Conservation (phyloP, 2,888 invertebrate species). For the Plusia festucae region DNA sequence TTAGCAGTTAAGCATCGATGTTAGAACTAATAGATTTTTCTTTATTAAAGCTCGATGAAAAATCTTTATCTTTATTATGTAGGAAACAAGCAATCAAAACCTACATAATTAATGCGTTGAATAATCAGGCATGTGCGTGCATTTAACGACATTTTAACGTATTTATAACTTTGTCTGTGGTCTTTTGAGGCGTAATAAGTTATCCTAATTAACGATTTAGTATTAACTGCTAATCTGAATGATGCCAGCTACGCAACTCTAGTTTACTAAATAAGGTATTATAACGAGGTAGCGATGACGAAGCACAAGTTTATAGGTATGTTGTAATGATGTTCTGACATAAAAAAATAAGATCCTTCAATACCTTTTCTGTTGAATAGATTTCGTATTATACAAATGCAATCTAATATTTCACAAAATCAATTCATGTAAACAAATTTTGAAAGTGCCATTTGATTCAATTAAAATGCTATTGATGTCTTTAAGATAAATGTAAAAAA, state of each 20-base stretch:
- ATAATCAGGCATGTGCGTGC: neutral
- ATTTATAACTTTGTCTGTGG: neutral
- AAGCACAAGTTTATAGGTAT: neutral
- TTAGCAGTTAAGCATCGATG: too few species aligned
- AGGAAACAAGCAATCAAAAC: too few species aligned
- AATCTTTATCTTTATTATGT: too few species aligned
- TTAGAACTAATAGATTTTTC: too few species aligned
- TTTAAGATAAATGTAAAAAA: conserved; percentile 9
- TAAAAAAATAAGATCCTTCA: neutral
- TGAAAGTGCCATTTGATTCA: conserved; percentile 32
- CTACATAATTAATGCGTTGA: too few species aligned
- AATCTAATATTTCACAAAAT: conserved; percentile 13
- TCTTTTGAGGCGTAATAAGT: neutral
- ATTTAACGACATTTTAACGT: neutral
- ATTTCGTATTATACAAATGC: neutral
- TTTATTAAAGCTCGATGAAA: too few species aligned
- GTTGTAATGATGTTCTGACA: too few species aligned
- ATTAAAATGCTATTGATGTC: conserved; percentile 36
- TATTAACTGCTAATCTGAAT: neutral
- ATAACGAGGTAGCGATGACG: neutral
- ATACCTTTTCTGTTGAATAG: neutral
- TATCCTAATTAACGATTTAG: neutral
- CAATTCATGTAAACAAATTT: conserved; percentile 5
- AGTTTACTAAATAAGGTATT: neutral
- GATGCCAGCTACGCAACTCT: neutral